These are phyloP conservation scores for Pseudorhiza aurosa DNA, from an alignment of 30 jellyfish, hydroid and myxozoan genomes.

Conservation along the genomic window DNA sequence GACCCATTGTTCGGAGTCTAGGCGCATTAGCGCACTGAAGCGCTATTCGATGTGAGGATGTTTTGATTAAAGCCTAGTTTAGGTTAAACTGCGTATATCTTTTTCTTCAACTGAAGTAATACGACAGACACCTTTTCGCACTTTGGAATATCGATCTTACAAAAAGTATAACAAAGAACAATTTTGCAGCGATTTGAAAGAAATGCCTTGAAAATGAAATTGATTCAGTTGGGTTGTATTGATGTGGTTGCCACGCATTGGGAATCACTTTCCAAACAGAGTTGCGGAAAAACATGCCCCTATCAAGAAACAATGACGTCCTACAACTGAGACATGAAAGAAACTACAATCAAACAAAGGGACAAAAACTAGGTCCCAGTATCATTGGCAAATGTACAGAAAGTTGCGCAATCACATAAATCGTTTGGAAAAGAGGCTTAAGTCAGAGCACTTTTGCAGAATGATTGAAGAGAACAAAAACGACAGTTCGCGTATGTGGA, in stretches of 20 bases:
- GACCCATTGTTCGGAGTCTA: too few relatives aligned
- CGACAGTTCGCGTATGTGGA: constrained; percentile 73
- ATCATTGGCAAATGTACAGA: constrained; percentile 79
- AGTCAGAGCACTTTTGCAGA: constrained; percentile 65
- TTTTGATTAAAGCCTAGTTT: too few relatives aligned
- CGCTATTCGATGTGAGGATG: too few relatives aligned
- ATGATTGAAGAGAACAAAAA: constrained; percentile 63
- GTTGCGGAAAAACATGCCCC: constrained; percentile 84
- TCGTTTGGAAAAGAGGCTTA: constrained; percentile 66
- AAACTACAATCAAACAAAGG: constrained; percentile 78
- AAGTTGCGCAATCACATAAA: constrained; percentile 66
- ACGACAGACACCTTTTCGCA: constrained; percentile 76
- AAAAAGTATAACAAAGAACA: constrained; percentile 66
- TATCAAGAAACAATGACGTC: constrained; percentile 68
- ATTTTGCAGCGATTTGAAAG: constrained; percentile 70
- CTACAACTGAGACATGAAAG: constrained; percentile 77
- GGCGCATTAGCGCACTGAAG: too few relatives aligned
- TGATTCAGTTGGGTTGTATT: constrained; percentile 62
- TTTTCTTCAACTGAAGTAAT: too few relatives aligned
- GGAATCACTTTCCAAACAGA: constrained; percentile 75
- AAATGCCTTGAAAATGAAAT: constrained; percentile 67
- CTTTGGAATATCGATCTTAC: constrained; percentile 65
- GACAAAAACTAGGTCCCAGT: constrained; percentile 69
- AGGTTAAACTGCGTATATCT: too few relatives aligned
- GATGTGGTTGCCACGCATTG: constrained; percentile 75